Base-by-base conservation (phyloP, 2,888 invertebrate genomes). In the Cerastis leucographa region DNA sequence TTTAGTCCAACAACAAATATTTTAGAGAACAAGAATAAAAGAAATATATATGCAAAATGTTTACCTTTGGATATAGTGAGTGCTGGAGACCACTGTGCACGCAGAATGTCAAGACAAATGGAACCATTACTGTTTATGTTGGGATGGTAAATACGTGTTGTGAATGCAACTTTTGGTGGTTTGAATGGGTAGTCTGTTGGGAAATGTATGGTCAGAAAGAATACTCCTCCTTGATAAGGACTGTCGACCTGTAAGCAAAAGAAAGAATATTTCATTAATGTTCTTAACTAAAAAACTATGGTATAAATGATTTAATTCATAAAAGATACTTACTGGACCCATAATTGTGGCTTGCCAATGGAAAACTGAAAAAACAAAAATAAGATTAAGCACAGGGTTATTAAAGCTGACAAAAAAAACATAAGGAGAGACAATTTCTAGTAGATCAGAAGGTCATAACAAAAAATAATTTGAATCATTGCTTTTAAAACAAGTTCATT, bases 61-160 rank as follows among this genome's bases (percentile, higher is more conserved):
- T 89, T 97, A 99, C 99, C 99, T 99, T 99, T 99, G 97, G 99
- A 99, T 97, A 99, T 99, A 97, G 99, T 99, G 97, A 99, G 98
- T 96, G 99, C 99, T 94, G 99, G 99, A 92, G 99, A 99, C 99
- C 99, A 99, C 97, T 99, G 99, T 97, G 99, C 98, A 97, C 99
- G 98, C 97, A 99, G 98, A 97, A 99, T 99, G 97, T 99, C 99
- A 97, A 99, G 98, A 97, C 99, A 99, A 97, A 99, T 99, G 97
- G 99, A 99, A 97, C 99, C 99, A 98, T 99, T 99, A 98, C 99
- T 99, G 98, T 99, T 99, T 97, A 99, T 99, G 97, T 99, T 99
- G 95, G 99, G 99, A 97, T 99, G 99, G 97, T 99, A 99, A 97
- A 99, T 99, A 97, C 99, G 98, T 96, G 99, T 99, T 97, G 99